Percentiles rank a stretch among this genome's conserved stretches.
Conservation (phyloP, 2,888 invertebrate genomes). For the Coecobrya sp. region DNA sequence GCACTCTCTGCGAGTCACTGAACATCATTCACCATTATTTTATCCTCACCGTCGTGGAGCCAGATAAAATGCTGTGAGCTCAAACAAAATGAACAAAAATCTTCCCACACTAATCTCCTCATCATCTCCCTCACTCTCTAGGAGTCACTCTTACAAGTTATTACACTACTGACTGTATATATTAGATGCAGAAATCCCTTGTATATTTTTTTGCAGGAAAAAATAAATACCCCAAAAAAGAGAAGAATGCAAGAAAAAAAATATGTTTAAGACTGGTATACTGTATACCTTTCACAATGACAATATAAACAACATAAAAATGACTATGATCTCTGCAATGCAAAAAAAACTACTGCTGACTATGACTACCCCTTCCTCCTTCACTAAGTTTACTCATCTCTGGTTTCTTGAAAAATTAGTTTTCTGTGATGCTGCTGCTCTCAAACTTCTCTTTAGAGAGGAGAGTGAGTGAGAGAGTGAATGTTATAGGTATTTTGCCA, state of each 20-base stretch:
- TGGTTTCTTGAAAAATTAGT: neutral
- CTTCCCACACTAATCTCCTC: conserved; percentile 19
- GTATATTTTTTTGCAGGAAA: too few species aligned
- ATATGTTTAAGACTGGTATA: too few species aligned
- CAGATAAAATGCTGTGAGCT: neutral
- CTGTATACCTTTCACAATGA: too few species aligned
- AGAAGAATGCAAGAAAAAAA: neutral
- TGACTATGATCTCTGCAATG: too few species aligned
- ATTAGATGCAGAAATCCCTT: neutral
- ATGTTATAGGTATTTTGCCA: too few species aligned
- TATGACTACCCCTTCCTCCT: neutral
- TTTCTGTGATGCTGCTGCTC: conserved; percentile 27
- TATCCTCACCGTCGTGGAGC: too few species aligned
- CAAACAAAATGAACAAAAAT: conserved; percentile 47
- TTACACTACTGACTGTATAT: neutral
- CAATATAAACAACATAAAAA: too few species aligned
- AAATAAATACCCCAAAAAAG: neutral
- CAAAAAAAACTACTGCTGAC: too few species aligned
- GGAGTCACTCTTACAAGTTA: neutral
- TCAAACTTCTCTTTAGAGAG: neutral
- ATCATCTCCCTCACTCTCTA: neutral
- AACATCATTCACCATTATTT: neutral
- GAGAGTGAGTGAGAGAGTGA: neutral
- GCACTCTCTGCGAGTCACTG: conserved; percentile 69
- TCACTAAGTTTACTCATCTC: neutral